Percentiles rank a stretch among this genome's conserved stretches.
phyloP scores from a whole-genome alignment of 2,888 invertebrate genomes.

The Abrostola triplasia region DNA sequence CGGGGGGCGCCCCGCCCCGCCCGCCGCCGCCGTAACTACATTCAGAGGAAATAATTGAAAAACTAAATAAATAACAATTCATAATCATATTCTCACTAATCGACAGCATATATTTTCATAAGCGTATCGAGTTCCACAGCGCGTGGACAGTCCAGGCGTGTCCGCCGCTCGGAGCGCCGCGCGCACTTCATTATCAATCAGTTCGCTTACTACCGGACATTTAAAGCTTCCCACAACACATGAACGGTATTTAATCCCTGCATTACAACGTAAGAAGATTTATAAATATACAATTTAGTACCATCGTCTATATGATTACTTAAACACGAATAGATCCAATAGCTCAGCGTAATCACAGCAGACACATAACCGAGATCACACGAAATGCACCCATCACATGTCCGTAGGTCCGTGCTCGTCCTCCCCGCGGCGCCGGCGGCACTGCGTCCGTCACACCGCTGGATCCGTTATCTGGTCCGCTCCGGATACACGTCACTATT shows the following conservation, averaged over 20 bases:
- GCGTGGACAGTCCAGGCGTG: not conserved
- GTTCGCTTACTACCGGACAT: constrained; percentile 44
- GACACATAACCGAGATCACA: constrained; percentile 54
- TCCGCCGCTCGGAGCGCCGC: constrained; percentile 16
- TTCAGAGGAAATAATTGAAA: constrained; percentile 49
- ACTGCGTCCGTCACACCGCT: constrained; percentile 41
- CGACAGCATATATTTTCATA: constrained; percentile 55
- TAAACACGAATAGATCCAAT: constrained; percentile 49
- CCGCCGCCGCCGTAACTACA: constrained; percentile 23
- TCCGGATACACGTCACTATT: constrained; percentile 35
- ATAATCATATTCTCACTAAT: constrained; percentile 56
- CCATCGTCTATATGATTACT: constrained; percentile 54
- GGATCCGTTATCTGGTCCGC: constrained; percentile 24
- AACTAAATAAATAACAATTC: constrained; percentile 64
- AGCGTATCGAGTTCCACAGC: constrained; percentile 55
- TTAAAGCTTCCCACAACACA: constrained; percentile 70
- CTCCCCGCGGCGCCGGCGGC: constrained; percentile 1
- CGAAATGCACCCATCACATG: constrained; percentile 52
- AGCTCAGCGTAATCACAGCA: constrained; percentile 29
- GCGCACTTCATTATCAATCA: constrained; percentile 17
- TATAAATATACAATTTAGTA: constrained; percentile 59
- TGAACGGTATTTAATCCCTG: constrained; percentile 63
- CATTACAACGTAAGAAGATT: constrained; percentile 61
- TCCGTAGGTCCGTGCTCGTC: constrained; percentile 26
- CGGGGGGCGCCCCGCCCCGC: not conserved